A percentile compares a stretch with the other conserved stretches of the same genome.
Conservation (phyloP, 2,797 vertebrate species). For the Meriones psammophilus region DNA sequence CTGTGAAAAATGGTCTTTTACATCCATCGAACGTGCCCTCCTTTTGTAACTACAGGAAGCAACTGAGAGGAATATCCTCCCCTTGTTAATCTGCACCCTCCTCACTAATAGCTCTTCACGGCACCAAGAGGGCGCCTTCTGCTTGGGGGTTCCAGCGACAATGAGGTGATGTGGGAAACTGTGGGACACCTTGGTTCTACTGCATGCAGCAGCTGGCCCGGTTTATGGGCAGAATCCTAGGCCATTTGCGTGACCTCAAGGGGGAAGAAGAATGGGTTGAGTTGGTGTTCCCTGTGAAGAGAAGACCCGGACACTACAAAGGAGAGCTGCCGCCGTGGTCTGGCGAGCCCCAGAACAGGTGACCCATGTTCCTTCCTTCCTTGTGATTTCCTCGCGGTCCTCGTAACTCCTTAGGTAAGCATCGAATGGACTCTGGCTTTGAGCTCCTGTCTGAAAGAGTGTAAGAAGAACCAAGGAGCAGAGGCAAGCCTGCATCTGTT, state of each 20-base stretch:
- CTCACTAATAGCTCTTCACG: neutral
- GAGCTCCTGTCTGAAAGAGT: conserved; percentile 15
- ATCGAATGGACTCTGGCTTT: conserved; percentile 28
- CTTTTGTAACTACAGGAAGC: conserved; percentile 11
- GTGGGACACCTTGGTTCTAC: neutral
- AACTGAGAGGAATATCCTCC: neutral
- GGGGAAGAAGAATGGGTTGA: neutral
- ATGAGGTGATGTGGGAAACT: neutral
- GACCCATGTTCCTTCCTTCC: conserved; percentile 15
- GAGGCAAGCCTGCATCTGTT: neutral
- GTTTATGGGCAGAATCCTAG: neutral
- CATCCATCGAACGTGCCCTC: neutral
- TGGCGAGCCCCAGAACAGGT: neutral
- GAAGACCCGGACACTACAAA: neutral
- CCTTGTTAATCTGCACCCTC: neutral
- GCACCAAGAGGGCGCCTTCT: neutral
- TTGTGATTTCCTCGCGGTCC: neutral
- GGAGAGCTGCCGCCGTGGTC: neutral
- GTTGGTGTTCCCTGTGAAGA: neutral
- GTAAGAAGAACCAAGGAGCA: neutral
- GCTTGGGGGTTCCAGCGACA: neutral
- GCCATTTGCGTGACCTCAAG: neutral
- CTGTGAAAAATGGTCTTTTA: conserved; percentile 20
- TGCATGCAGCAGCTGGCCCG: too few relatives aligned
- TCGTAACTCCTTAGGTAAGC: neutral